A percentile compares a stretch with the other conserved stretches of the same genome.
Conservation (phyloP, 2,888 invertebrate species). For the Cantharis rufa region DNA sequence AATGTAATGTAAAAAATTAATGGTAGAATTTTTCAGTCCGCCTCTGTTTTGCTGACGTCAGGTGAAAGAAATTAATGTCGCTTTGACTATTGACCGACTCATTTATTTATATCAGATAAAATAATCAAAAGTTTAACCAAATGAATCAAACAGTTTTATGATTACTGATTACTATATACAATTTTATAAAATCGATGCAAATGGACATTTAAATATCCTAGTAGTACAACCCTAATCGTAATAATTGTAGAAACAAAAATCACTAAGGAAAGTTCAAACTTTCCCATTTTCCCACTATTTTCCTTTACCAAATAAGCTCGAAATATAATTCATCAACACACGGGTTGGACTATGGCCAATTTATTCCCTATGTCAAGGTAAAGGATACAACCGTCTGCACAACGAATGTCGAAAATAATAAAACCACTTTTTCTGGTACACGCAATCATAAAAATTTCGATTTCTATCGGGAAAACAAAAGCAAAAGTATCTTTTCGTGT, state of each 20-base stretch:
- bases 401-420: neutral
- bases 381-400: neutral
- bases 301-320: too few relatives aligned
- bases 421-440: neutral
- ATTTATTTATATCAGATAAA: neutral
- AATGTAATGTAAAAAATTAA: too few relatives aligned
- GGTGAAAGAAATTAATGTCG: neutral
- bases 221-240: neutral
- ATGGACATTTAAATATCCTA: neutral
- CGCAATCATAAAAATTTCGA: neutral
- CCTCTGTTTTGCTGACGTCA: neutral
- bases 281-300: neutral
- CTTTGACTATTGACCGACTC: neutral
- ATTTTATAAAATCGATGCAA: neutral
- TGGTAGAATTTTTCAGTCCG: neutral
- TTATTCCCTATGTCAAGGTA: neutral
- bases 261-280: neutral
- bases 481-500: neutral
- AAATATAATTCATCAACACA: neutral
- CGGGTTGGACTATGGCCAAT: neutral
- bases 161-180: neutral
- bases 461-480: neutral
- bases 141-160: neutral
- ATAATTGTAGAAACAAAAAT: neutral
- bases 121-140: neutral